Percentiles rank a stretch among this genome's conserved stretches.
These are phyloP conservation scores for Scaptomyza hsui DNA, from an alignment of 1,140 invertebrate genomes.

Conservation along the genomic window DNA sequence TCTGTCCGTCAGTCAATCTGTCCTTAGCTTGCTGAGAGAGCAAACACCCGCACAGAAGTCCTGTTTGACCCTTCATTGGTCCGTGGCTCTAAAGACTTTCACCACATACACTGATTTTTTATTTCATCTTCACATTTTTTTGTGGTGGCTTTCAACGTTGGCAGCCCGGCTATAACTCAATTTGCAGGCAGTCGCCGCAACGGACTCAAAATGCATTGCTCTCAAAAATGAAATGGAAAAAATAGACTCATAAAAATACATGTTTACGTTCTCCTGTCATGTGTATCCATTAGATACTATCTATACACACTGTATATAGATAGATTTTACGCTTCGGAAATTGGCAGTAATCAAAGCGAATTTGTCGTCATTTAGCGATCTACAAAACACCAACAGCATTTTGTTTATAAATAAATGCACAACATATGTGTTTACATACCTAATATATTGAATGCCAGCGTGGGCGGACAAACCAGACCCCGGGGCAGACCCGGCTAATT, in stretches of 20 bases:
- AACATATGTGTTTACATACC: conserved; percentile 36
- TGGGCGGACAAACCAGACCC: conserved; percentile 57
- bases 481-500: conserved; percentile 47
- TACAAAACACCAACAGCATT: conserved; percentile 28
- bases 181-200: neutral
- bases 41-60: conserved; percentile 7
- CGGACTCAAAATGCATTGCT: neutral
- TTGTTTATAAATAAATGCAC: conserved; percentile 67
- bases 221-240: too few relatives aligned
- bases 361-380: conserved; percentile 65
- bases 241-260: neutral
- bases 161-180: neutral
- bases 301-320: neutral
- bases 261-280: neutral
- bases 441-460: conserved; percentile 40
- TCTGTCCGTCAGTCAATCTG: conserved; percentile 22
- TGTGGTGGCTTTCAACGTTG: neutral
- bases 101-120: conserved; percentile 2
- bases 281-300: neutral
- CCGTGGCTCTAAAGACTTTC: conserved; percentile 8
- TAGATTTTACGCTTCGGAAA: conserved; percentile 38
- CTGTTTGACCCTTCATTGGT: conserved; percentile 1
- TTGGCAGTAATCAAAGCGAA: conserved; percentile 53
- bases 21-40: neutral
- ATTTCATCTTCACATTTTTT: neutral